Percentiles rank a stretch among this genome's conserved stretches.
Conservation (phyloP, 2,797 vertebrate species). For the Pelochelys cantorii region DNA sequence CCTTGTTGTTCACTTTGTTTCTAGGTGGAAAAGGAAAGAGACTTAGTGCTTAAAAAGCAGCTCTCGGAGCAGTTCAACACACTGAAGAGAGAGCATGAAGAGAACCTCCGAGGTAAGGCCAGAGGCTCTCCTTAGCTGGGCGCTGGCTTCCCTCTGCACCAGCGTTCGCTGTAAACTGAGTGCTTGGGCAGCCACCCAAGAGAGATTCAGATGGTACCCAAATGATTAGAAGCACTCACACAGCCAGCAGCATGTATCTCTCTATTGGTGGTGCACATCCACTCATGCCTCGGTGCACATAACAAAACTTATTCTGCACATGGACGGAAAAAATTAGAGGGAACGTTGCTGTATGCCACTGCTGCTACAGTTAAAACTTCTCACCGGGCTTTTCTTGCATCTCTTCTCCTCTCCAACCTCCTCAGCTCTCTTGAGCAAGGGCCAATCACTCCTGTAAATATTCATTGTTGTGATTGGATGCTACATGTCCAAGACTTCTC, state of each 20-base stretch:
- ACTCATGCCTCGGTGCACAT: too few species aligned
- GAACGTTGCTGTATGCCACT: background rate
- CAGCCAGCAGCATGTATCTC: too few species aligned
- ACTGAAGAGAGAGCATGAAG: conserved; percentile 74
- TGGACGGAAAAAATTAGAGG: too few species aligned
- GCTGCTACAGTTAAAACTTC: background rate
- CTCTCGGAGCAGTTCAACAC: conserved; percentile 78
- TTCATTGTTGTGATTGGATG: background rate
- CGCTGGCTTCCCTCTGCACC: background rate
- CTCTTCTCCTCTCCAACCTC: background rate
- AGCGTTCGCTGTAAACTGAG: too few species aligned
- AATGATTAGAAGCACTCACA: too few species aligned
- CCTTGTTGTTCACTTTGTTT: conserved; percentile 23
- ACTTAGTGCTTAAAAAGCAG: conserved; percentile 79
- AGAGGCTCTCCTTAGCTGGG: background rate
- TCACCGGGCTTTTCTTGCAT: background rate
- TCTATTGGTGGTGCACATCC: too few species aligned
- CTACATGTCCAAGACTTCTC: too few species aligned
- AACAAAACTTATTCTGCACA: too few species aligned
- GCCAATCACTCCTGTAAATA: background rate
- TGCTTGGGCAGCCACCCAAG: too few species aligned
- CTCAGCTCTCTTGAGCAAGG: background rate
- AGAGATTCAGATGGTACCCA: too few species aligned
- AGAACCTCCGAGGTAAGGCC: conserved; percentile 81
- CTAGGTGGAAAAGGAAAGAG: conserved; percentile 85